Conservation (phyloP, 2,888 invertebrate genomes). For the Synergus itoensis region DNA sequence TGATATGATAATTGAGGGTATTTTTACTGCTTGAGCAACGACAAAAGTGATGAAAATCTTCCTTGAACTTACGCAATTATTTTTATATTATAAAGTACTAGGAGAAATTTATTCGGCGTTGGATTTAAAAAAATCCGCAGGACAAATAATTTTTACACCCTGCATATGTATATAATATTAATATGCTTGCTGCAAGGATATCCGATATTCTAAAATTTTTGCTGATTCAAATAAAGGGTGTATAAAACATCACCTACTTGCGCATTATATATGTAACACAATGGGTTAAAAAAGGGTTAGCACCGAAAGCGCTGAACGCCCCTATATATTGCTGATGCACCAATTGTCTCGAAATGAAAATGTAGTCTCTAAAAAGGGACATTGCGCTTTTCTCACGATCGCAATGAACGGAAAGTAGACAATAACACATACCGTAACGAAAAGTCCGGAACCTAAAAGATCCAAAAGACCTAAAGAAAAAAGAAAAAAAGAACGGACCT, state of each 20-base stretch:
- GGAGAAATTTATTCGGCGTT: too few relatives aligned
- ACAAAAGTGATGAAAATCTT: constrained; percentile 12
- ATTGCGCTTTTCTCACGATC: constrained; percentile 40
- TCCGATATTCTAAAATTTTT: background rate
- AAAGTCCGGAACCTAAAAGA: constrained; percentile 23
- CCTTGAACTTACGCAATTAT: constrained; percentile 7
- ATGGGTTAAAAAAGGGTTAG: constrained; percentile 5
- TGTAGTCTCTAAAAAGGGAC: background rate
- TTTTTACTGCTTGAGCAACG: constrained; percentile 21
- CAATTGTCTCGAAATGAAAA: constrained; percentile 35
- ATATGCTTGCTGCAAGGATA: too few relatives aligned
- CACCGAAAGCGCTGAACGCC: background rate
- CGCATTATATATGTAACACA: background rate
- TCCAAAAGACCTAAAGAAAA: background rate
- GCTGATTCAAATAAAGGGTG: background rate
- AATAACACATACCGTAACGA: constrained; percentile 37
- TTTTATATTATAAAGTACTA: too few relatives aligned
- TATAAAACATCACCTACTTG: background rate
- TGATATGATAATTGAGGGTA: constrained; percentile 36
- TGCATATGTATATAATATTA: too few relatives aligned
- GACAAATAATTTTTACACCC: too few relatives aligned
- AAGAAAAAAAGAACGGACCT: constrained; percentile 23
- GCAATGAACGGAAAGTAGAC: constrained; percentile 21
- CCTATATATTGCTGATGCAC: background rate
- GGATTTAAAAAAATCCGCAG: too few relatives aligned